Evolutionary conservation across 2,113 vertebrate genomes (phyloP).

Genomic region (Oreochromis tanganicae): DNA sequence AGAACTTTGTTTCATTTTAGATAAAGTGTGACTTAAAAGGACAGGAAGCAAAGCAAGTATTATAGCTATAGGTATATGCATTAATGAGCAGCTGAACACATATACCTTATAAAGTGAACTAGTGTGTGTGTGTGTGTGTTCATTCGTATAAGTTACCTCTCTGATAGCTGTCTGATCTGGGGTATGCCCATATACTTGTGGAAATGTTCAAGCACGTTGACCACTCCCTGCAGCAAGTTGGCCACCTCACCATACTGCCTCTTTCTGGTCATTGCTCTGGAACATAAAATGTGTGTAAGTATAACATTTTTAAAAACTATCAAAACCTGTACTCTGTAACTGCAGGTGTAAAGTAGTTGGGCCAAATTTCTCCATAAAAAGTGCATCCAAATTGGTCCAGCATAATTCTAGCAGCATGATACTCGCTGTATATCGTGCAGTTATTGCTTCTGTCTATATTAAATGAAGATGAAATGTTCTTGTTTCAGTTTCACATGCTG

Average conservation of each 20-base stretch:
- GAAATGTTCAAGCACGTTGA: slow-evolving; percentile 97
- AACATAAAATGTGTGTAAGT: background rate
- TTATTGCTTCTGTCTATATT: background rate
- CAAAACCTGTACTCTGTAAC: background rate
- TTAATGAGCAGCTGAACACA: background rate
- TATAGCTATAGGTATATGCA: background rate
- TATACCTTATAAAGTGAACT: background rate
- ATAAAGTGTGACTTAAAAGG: background rate
- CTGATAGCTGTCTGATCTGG: slow-evolving; percentile 96
- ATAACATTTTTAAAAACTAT: background rate
- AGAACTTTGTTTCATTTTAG: background rate
- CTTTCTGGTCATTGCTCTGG: slow-evolving; percentile 93
- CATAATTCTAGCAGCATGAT: background rate
- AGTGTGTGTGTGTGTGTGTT: background rate
- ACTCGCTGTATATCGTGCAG: background rate
- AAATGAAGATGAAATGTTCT: background rate
- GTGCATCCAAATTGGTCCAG: background rate
- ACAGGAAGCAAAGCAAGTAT: background rate
- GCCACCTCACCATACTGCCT: slow-evolving; percentile 97
- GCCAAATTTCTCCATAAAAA: background rate
- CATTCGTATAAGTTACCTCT: slow-evolving; percentile 76
- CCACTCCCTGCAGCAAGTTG: slow-evolving; percentile 94
- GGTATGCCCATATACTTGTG: slow-evolving; percentile 97
- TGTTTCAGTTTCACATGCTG: background rate
- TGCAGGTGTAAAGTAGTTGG: background rate